phyloP scores from a whole-genome alignment of 37 sponge, comb jelly and placozoan genomes.

The Haliclona indistincta region DNA sequence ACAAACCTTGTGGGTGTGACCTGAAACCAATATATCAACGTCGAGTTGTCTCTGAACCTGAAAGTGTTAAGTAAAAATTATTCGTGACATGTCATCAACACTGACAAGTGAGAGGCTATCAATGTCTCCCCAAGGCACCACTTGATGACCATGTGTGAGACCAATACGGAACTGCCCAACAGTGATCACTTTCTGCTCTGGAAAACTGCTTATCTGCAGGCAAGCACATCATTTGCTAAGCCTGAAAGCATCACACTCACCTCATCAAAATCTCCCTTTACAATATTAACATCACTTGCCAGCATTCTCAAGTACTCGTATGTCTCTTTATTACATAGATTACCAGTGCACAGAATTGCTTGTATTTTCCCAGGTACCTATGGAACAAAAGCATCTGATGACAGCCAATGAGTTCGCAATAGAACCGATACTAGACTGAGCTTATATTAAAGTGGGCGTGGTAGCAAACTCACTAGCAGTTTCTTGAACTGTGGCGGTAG shows the following conservation, averaged over 20 bases:
- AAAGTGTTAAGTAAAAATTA: conserved; percentile 2
- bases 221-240: too few relatives aligned
- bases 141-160: conserved; percentile 97
- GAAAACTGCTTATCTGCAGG: too few relatives aligned
- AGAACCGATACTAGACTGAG: too few relatives aligned
- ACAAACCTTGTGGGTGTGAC: conserved; percentile 97
- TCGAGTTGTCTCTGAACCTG: conserved; percentile 95
- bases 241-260: too few relatives aligned
- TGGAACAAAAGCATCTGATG: not conserved
- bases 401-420: not conserved
- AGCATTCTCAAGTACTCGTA: conserved; percentile 97
- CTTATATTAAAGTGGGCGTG: not conserved
- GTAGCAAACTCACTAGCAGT: conserved; percentile 72
- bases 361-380: conserved; percentile 99
- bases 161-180: conserved; percentile 97
- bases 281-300: conserved; percentile 94
- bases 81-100: not conserved
- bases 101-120: conserved; percentile 89
- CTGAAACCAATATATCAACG: conserved; percentile 94
- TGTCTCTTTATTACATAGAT: conserved; percentile 93
- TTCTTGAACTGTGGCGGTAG: conserved; percentile 97
- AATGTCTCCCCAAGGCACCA: conserved; percentile 98
- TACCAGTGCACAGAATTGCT: conserved; percentile 98
- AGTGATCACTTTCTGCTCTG: conserved; percentile 97
- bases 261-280: conserved; percentile 97